Evolutionary conservation across 2,888 invertebrate species (phyloP).

Genomic region (Pycnomerus fuliginosus): DNA sequence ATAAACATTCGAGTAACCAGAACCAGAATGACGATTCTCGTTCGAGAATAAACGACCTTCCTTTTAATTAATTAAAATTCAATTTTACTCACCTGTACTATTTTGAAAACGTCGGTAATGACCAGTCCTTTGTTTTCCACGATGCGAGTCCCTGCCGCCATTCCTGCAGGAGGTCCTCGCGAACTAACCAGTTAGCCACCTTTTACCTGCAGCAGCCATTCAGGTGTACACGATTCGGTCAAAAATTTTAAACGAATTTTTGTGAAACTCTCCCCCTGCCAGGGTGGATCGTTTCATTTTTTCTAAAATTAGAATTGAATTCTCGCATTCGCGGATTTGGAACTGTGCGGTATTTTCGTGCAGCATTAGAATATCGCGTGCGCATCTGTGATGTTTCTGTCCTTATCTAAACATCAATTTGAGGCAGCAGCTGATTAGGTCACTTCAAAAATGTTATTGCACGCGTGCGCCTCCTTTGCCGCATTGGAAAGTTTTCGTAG

Average conservation of each 20-base stretch:
- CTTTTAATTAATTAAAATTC: too few species aligned
- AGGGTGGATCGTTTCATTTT: too few species aligned
- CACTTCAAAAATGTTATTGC: background rate
- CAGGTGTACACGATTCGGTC: conserved; percentile 1
- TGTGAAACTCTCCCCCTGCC: too few species aligned
- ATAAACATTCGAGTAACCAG: too few species aligned
- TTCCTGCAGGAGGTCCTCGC: conserved; percentile 31
- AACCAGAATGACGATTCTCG: too few species aligned
- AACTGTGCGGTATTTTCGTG: too few species aligned
- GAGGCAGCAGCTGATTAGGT: conserved; percentile 37
- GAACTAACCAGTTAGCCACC: conserved; percentile 19
- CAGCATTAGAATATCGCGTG: conserved; percentile 31
- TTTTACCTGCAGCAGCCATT: conserved; percentile 8
- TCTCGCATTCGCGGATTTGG: too few species aligned
- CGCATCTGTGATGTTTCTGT: conserved; percentile 40
- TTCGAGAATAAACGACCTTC: too few species aligned
- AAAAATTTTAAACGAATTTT: background rate
- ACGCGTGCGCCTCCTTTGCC: background rate
- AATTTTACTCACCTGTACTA: too few species aligned
- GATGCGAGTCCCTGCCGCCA: conserved; percentile 31
- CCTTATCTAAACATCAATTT: conserved; percentile 51
- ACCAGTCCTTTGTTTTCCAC: conserved; percentile 31
- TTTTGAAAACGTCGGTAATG: conserved; percentile 33
- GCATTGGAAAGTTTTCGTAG: too few species aligned
- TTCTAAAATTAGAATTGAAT: too few species aligned